Base-by-base conservation (phyloP, 2,797 vertebrate genomes). In the Amniataba percoides region DNA sequence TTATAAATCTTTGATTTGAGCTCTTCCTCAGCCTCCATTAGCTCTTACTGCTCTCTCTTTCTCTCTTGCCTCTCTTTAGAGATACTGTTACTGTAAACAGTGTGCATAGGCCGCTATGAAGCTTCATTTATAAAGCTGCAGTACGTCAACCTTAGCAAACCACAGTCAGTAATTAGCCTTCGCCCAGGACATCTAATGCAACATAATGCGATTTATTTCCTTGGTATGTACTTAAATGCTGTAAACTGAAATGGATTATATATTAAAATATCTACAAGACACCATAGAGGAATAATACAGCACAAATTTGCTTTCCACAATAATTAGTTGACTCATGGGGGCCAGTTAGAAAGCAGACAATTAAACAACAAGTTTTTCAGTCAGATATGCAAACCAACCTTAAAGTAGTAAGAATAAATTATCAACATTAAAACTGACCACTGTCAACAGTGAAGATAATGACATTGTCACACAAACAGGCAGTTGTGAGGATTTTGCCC, bases 281-380 rank as follows among this genome's bases (percentile, higher is more conserved):
- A n/a, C n/a, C n/a, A 7, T 9, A 19, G 8, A 36, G 7, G 34
- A 36, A 36, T 8, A 36, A 6, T 36, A 36, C 34, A 55, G 48
- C 39, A 15, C 23, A 48, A 23, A 36, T 25, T 23, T 5, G 27
- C 67, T 57, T n/a, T 39, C 12, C 14, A 42, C 23, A 31, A 42
- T 27, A 34, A 5, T 51, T 57, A n/a, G 19, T 13, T n/a, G 7
- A 59, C 25, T 34, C 7, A 39, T 71, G 18, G 31, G 19, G 34
- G 36, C 53, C 48, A 80, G n/a, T 77, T 69, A 73, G 48, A 3
- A n/a, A 48, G 12, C 4, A 51, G 45, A 21, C n/a, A 53, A n/a
- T 25, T 31, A 39, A 14, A 12, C 4, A 7, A 18, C 15, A 18
- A 36, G 34, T 36, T 36, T 36, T 36, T 36, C 34, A 36, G 34